These are phyloP conservation scores for Labeo calbasu DNA, from an alignment of 2,797 vertebrate species.

Conservation along the genomic window DNA sequence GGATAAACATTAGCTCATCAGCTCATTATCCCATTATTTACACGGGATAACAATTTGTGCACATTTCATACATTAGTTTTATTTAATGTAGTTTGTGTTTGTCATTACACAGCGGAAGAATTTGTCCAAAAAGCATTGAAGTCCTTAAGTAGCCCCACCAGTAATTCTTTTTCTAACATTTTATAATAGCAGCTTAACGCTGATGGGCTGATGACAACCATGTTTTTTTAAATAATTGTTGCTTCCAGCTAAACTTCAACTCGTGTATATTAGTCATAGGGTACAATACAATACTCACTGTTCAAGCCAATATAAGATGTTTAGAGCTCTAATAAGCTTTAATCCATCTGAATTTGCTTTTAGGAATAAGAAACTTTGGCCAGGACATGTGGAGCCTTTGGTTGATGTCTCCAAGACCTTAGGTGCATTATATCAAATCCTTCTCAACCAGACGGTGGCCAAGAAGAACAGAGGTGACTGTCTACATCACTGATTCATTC, in stretches of 20 bases:
- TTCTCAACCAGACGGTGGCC: background rate
- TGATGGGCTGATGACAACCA: background rate
- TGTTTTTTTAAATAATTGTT: background rate
- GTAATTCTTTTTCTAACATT: background rate
- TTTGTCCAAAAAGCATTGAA: background rate
- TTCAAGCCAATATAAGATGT: conserved; percentile 10
- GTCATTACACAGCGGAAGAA: background rate
- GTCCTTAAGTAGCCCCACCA: background rate
- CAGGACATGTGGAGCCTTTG: conserved; percentile 15
- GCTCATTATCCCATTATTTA: background rate
- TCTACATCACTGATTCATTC: conserved; percentile 57
- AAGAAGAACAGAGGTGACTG: conserved; percentile 14
- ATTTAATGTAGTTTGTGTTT: background rate
- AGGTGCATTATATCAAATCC: conserved; percentile 24
- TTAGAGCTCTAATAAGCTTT: conserved; percentile 13
- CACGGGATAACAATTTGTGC: background rate
- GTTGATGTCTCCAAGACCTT: conserved; percentile 1
- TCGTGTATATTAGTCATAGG: conserved; percentile 7
- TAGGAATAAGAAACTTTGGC: conserved; percentile 24
- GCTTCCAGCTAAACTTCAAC: conserved; percentile 5
- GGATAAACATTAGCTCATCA: background rate
- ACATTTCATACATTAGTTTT: conserved; percentile 1
- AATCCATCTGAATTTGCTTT: conserved; percentile 20
- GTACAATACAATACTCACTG: background rate
- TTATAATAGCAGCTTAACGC: background rate